Evolutionary conservation across 2,888 invertebrate genomes (phyloP).

Genomic region (Tromatobia lineatoria): DNA sequence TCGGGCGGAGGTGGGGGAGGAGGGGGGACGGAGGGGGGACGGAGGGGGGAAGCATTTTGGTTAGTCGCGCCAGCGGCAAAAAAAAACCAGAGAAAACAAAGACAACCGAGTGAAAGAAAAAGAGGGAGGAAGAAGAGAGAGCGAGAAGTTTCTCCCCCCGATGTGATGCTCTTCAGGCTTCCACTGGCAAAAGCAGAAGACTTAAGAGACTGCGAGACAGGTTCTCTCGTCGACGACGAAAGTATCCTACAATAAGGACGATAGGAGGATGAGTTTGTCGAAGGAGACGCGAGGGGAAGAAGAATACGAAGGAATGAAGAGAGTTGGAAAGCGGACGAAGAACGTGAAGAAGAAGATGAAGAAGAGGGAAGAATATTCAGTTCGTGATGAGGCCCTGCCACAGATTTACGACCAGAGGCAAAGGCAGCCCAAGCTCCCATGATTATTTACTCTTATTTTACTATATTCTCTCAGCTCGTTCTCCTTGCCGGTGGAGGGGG

Average conservation of each 20-base stretch:
- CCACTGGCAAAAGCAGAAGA: background rate
- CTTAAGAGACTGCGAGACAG: conserved; percentile 17
- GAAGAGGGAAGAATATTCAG: conserved; percentile 76
- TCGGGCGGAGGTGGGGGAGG: conserved; percentile 29
- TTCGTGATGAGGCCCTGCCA: conserved; percentile 81
- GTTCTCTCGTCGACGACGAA: conserved; percentile 44
- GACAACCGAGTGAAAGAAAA: conserved; percentile 42
- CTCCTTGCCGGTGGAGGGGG: conserved; percentile 45
- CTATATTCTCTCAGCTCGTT: conserved; percentile 60
- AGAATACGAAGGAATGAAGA: conserved; percentile 17
- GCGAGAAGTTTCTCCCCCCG: background rate
- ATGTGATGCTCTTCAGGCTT: conserved; percentile 10
- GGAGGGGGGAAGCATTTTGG: conserved; percentile 76
- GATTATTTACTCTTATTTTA: conserved; percentile 78
- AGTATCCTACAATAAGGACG: conserved; percentile 26
- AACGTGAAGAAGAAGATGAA: conserved; percentile 30
- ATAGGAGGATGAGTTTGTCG: conserved; percentile 30
- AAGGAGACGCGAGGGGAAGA: conserved; percentile 18
- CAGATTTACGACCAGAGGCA: conserved; percentile 82
- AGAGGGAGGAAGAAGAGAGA: conserved; percentile 10
- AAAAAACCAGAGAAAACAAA: conserved; percentile 44
- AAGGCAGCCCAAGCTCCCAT: conserved; percentile 70
- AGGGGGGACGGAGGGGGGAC: conserved; percentile 28
- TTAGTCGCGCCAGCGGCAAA: conserved; percentile 78
- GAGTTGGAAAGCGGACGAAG: conserved; percentile 24